Evolutionary conservation across 37 sponge, comb jelly and placozoan genomes (phyloP), one percentile per base, ranked within the genome.

Genomic region (Mnemiopsis leidyi): DNA sequence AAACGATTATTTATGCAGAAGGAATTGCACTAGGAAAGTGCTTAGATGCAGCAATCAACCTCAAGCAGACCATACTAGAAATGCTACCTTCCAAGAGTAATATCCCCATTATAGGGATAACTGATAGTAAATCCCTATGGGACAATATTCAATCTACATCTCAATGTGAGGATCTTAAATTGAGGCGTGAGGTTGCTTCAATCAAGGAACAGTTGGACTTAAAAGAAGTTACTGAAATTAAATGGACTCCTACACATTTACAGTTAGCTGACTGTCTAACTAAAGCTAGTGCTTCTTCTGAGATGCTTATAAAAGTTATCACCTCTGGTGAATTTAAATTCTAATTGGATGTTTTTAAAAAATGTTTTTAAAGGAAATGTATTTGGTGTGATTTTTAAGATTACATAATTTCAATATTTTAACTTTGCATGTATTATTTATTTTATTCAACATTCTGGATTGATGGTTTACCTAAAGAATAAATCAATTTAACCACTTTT

Each of bases 251-350:
- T 13, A 32, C 32, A 32, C 2, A 77, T 33, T 18, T 32, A 32
- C 79, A 77, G 35, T 32, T 77, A 77, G 79, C 79, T 1, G 79
- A 77, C 32, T 77, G 36, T 32, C 36, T 77, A 18, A 77, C 79
- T 36, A 77, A 77, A 77, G 16, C 33, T 16, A 77, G 36, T 20
- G 79, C 79, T 31, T 77, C 79, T 3, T 36, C 79, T 5, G 79
- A 77, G 33, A 34, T 13, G 30, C 36, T 77, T 7, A 33, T 77
- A 5, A 28, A 77, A 16, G 79, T 77, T 77, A 3, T 77, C 2
- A 77, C 35, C 9, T 34, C 79, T 34, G 79, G 79, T n/a, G n/a
- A n/a, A n/a, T n/a, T n/a, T n/a, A n/a, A n/a, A n/a, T n/a, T n/a
- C n/a, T n/a, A n/a, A n/a, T n/a, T n/a, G n/a, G n/a, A n/a, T n/a